phyloP scores from a whole-genome alignment of 2,797 vertebrate genomes.

The Myioborus miniatus region DNA sequence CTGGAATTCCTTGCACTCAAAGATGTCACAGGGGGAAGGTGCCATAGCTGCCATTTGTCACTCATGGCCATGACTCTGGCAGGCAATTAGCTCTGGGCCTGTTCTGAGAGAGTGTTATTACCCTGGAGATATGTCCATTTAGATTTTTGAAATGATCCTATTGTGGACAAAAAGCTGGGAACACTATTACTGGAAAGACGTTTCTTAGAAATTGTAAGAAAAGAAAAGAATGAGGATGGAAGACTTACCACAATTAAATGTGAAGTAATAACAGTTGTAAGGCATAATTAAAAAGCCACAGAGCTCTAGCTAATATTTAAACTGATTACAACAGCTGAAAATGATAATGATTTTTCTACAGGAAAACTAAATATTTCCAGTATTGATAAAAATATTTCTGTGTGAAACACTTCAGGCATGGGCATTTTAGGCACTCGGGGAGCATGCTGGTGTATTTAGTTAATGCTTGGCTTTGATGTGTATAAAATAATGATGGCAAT shows the following conservation, averaged over 20 bases:
- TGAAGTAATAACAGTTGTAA: not conserved
- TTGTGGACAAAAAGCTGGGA: not conserved
- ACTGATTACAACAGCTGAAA: not conserved
- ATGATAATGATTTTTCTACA: not conserved
- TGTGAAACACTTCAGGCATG: not conserved
- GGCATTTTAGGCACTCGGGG: not conserved
- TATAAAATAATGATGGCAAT: not conserved
- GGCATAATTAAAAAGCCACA: not conserved
- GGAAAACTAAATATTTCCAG: not conserved
- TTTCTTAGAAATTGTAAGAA: conserved; percentile 30
- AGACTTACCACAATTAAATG: not conserved
- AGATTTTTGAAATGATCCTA: not conserved
- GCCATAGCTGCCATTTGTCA: not conserved
- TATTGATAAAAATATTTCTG: not conserved
- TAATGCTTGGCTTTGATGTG: not conserved
- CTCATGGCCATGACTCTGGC: not conserved
- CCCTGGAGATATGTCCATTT: not conserved
- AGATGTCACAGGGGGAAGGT: not conserved
- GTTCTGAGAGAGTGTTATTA: not conserved
- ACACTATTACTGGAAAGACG: not conserved
- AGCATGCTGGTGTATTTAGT: not conserved
- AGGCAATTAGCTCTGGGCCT: not conserved
- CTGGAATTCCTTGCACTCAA: not conserved
- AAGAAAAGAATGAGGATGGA: not conserved
- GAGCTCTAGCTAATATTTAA: conserved; percentile 1